A percentile compares a stretch with the other conserved stretches of the same genome.
phyloP scores from a whole-genome alignment of 2,113 vertebrate species.

The Sceloporus undulatus region DNA sequence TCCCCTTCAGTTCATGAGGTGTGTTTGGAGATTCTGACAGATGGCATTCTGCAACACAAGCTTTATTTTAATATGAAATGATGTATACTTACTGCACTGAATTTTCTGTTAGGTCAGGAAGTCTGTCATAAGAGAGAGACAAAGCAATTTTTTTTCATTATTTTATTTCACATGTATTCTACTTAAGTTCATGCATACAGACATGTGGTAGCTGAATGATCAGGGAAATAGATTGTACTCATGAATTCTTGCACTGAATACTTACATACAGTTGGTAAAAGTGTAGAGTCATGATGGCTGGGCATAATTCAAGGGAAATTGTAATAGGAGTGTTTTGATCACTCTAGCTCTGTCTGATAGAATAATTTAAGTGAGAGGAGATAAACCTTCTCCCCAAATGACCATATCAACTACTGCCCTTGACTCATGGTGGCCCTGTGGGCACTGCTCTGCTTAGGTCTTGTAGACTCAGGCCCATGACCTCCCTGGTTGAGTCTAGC shows the following conservation, averaged over 20 bases:
- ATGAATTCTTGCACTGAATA: neutral
- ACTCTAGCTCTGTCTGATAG: neutral
- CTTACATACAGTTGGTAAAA: neutral
- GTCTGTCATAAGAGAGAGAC: conserved; percentile 69
- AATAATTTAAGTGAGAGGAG: neutral
- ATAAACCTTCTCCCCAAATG: too few relatives aligned
- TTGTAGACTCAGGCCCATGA: too few relatives aligned
- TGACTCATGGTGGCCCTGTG: too few relatives aligned
- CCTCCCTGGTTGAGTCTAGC: too few relatives aligned
- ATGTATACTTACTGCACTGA: conserved; percentile 78
- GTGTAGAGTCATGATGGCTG: neutral
- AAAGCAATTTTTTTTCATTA: neutral
- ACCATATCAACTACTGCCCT: neutral
- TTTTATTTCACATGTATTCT: neutral
- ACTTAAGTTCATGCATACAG: neutral
- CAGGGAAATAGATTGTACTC: neutral
- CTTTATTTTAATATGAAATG: conserved; percentile 17
- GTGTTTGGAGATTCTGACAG: neutral
- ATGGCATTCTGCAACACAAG: neutral
- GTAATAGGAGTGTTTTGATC: neutral
- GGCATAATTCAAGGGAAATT: neutral
- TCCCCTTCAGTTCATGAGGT: neutral
- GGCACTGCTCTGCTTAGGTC: too few relatives aligned
- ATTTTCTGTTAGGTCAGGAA: conserved; percentile 80
- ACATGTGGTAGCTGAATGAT: neutral